phyloP scores from a whole-genome alignment of 2,113 vertebrate species.

The Myodes glareolus region DNA sequence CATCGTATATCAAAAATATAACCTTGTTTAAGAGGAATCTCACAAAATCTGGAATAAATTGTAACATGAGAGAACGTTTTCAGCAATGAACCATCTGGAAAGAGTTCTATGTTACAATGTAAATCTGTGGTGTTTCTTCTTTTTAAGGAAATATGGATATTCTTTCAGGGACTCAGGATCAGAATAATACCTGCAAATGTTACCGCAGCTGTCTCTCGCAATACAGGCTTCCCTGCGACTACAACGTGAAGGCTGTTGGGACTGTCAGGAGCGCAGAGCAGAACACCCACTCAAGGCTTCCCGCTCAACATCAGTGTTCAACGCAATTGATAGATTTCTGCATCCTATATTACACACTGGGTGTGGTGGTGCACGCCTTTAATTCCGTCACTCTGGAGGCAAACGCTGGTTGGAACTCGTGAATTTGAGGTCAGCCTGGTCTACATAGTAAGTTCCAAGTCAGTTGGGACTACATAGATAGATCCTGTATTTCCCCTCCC shows the following conservation, averaged over 20 bases:
- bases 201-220: not conserved
- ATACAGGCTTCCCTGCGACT: not conserved
- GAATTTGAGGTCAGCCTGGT: not conserved
- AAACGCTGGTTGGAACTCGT: not conserved
- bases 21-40: slow-evolving; percentile 40
- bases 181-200: not conserved
- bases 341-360: not conserved
- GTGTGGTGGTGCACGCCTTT: not conserved
- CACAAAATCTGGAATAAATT: slow-evolving; percentile 44
- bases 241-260: not conserved
- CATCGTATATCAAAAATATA: slow-evolving; percentile 31
- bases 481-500: not conserved
- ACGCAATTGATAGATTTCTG: not conserved
- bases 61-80: slow-evolving; percentile 37
- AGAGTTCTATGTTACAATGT: slow-evolving; percentile 21
- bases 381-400: not conserved
- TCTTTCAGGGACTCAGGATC: not conserved
- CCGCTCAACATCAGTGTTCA: not conserved
- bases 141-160: not conserved
- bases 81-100: slow-evolving; percentile 7
- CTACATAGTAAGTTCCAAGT: not conserved
- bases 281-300: not conserved
- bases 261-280: not conserved
- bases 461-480: not conserved
- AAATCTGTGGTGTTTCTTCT: slow-evolving; percentile 3